Base-by-base conservation (phyloP, 2,113 vertebrate species). In the Dissostichus mawsoni region DNA sequence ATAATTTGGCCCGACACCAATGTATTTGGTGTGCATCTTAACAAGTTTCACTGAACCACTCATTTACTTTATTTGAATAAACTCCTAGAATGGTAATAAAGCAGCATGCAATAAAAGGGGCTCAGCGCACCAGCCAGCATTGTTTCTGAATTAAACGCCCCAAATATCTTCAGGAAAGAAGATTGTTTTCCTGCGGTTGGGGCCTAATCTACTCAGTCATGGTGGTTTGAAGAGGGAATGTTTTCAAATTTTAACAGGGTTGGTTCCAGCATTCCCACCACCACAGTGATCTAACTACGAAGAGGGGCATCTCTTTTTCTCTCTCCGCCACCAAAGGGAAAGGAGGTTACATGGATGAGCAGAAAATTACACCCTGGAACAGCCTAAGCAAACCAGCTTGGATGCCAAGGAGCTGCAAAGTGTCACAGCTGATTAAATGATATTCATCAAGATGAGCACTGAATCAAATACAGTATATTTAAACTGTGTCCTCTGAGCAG, bases 201-300 rank as follows among this genome's bases (percentile, higher is more conserved):
- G 78, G 79, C 71, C 85, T 95, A 94, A 94, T 95, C 92, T 92
- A 88, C 92, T 95, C 93, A 94, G 94, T 95, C 95, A 95, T 84
- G 94, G 94, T 89, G 93, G 93, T 94, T 94, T 94, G 89, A 92
- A 85, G 88, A 89, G 89, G 91, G 87, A 92, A 93, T 88, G 87
- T 94, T 94, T 93, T 91, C 67, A 90, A 93, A 86, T 92, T 93
- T 94, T 94, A 92, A 92, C 87, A 90, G 90, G 90, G 90, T 92
- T 87, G 87, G 90, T 94, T 94, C 89, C 91, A 94, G 82, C 74
- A 80, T 92, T 90, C 87, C 89, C 84, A 88, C 91, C 90, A 58
- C 57, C 57, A 23, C 87, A 90, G 69, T 74, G 87, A 88, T 93
- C 84, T 68, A 85, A 83, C 77, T 79, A 63, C 3, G 62, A 75